Conservation (phyloP, 2,888 invertebrate species). For the Synanthedon andrenaeformis region DNA sequence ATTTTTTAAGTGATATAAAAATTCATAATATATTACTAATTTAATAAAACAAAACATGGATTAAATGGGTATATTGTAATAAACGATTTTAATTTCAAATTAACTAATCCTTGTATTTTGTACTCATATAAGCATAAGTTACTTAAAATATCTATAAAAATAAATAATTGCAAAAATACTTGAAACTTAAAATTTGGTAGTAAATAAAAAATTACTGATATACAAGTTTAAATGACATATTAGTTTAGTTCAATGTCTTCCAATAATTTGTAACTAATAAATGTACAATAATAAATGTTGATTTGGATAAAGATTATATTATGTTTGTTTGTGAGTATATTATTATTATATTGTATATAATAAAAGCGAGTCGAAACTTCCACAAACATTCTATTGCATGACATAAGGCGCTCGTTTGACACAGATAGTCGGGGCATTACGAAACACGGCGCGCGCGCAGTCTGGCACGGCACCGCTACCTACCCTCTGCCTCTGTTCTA, state of each 20-base stretch:
- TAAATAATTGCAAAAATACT: too few relatives aligned
- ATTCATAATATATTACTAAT: background rate
- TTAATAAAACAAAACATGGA: too few relatives aligned
- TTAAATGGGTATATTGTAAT: too few relatives aligned
- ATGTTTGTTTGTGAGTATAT: too few relatives aligned
- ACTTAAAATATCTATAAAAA: background rate
- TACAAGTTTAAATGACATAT: too few relatives aligned
- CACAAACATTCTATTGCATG: slow-evolving; percentile 29
- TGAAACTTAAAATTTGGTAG: too few relatives aligned
- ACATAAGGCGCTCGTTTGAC: slow-evolving; percentile 46
- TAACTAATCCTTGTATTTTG: background rate
- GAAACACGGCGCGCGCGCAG: slow-evolving; percentile 33
- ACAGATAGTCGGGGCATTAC: slow-evolving; percentile 41
- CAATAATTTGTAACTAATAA: background rate
- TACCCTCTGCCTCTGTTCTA: slow-evolving; percentile 20
- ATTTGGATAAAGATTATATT: too few relatives aligned
- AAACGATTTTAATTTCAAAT: too few relatives aligned
- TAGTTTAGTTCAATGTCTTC: background rate
- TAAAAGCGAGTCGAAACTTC: slow-evolving; percentile 3
- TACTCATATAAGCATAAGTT: background rate
- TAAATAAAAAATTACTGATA: too few relatives aligned
- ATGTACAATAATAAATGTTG: too few relatives aligned
- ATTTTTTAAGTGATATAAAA: background rate
- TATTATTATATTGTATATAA: too few relatives aligned
- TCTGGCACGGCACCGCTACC: slow-evolving; percentile 26